Conservation (phyloP, 2,113 vertebrate species). For the Pterocles orientalis region DNA sequence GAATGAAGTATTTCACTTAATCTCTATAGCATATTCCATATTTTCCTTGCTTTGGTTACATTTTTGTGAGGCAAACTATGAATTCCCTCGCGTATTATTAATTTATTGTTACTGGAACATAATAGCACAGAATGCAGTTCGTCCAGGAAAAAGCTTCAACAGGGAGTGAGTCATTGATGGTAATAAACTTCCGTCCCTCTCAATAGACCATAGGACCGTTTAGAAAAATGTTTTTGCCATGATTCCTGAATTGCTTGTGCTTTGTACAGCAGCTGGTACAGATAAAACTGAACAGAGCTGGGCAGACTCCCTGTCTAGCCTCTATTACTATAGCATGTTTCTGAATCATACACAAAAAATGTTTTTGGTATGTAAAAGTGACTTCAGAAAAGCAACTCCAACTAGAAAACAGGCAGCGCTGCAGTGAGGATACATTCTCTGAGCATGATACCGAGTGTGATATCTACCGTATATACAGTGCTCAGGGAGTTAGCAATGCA, state of each 20-base stretch:
- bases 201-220: constrained; percentile 40
- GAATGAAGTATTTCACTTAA: constrained; percentile 31
- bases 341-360: constrained; percentile 60
- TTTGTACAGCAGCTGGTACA: constrained; percentile 61
- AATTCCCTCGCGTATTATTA: constrained; percentile 58
- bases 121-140: not conserved
- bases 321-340: constrained; percentile 64
- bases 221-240: constrained; percentile 53
- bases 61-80: constrained; percentile 18
- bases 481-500: not conserved
- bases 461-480: not conserved
- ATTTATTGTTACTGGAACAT: constrained; percentile 70
- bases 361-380: constrained; percentile 48
- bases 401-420: not conserved
- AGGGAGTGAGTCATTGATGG: constrained; percentile 58
- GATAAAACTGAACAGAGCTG: constrained; percentile 51
- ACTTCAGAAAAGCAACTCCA: constrained; percentile 30
- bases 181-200: constrained; percentile 66
- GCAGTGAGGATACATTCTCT: not conserved
- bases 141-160: constrained; percentile 65
- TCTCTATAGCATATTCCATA: constrained; percentile 62
- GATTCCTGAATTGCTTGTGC: constrained; percentile 45
- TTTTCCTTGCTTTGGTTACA: constrained; percentile 52
- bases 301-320: constrained; percentile 66
- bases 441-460: not conserved